Percentiles rank a stretch among this genome's conserved stretches.
phyloP scores from a whole-genome alignment of 2,113 vertebrate genomes.

The Eublepharis macularius region DNA sequence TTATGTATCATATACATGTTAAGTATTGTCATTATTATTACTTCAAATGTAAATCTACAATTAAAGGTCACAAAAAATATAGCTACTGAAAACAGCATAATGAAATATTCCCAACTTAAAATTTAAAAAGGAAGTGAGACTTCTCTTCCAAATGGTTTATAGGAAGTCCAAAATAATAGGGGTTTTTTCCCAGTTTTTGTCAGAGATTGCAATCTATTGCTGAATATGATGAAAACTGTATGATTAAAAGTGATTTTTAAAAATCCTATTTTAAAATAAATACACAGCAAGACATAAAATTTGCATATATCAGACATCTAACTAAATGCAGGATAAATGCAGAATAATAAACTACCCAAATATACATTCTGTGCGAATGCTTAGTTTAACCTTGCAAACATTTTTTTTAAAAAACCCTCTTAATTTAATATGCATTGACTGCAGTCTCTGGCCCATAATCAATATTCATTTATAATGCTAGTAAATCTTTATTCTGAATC shows the following conservation, averaged over 20 bases:
- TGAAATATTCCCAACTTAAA: not conserved
- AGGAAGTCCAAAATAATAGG: not conserved
- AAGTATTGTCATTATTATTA: not conserved
- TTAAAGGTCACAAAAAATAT: not conserved
- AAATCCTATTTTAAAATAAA: not conserved
- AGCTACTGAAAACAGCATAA: not conserved
- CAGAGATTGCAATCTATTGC: not conserved
- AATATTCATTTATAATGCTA: conserved; percentile 56
- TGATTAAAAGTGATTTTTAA: not conserved
- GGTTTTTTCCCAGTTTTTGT: not conserved
- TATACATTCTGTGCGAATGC: not conserved
- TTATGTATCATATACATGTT: not conserved
- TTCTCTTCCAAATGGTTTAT: not conserved
- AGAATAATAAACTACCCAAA: conserved; percentile 15
- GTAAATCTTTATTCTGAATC: conserved; percentile 50
- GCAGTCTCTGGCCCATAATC: conserved; percentile 42
- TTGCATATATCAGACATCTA: conserved; percentile 18
- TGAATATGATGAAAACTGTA: not conserved
- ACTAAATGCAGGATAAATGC: conserved; percentile 4
- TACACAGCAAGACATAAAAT: too few relatives aligned
- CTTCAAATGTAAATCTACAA: not conserved
- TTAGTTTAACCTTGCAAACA: conserved; percentile 44
- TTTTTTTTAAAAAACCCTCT: conserved; percentile 17
- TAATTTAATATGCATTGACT: conserved; percentile 51
- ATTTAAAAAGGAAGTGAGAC: not conserved